Conservation (phyloP, 2,113 vertebrate species). For the Atractosteus spatula region DNA sequence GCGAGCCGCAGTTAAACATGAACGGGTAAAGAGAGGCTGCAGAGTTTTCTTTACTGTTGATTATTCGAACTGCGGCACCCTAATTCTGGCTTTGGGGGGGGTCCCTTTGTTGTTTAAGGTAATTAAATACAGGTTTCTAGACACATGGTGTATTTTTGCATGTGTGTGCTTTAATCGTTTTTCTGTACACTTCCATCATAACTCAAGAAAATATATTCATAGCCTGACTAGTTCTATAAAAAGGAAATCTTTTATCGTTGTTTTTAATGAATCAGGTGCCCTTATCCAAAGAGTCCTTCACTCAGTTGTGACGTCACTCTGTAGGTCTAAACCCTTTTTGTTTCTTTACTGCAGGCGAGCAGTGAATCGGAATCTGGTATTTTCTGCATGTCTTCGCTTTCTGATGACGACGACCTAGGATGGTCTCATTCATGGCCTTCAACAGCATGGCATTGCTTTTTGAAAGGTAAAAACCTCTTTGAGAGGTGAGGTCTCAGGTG, state of each 20-base stretch:
- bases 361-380: slow-evolving; percentile 95
- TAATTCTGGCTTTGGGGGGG: neutral
- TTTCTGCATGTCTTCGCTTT: slow-evolving; percentile 95
- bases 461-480: slow-evolving; percentile 78
- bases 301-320: neutral
- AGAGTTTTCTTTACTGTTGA: neutral
- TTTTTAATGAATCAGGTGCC: too few species aligned
- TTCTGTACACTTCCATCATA: too few species aligned
- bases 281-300: too few species aligned
- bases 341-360: slow-evolving; percentile 64
- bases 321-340: slow-evolving; percentile 23
- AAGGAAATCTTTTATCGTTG: too few species aligned
- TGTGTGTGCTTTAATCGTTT: too few species aligned
- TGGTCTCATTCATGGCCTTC: slow-evolving; percentile 98
- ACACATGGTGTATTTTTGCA: too few species aligned
- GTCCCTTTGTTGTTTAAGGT: too few species aligned
- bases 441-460: slow-evolving; percentile 95
- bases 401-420: slow-evolving; percentile 95
- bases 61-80: neutral
- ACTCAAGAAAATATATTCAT: too few species aligned
- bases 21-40: slow-evolving; percentile 59
- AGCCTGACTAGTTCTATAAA: too few species aligned
- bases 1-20: slow-evolving; percentile 68
- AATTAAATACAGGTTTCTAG: too few species aligned
- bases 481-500: too few species aligned